Percentiles rank a stretch among this genome's conserved stretches.
Conservation (phyloP, 2,888 invertebrate genomes). For the Thereva nobilitata region DNA sequence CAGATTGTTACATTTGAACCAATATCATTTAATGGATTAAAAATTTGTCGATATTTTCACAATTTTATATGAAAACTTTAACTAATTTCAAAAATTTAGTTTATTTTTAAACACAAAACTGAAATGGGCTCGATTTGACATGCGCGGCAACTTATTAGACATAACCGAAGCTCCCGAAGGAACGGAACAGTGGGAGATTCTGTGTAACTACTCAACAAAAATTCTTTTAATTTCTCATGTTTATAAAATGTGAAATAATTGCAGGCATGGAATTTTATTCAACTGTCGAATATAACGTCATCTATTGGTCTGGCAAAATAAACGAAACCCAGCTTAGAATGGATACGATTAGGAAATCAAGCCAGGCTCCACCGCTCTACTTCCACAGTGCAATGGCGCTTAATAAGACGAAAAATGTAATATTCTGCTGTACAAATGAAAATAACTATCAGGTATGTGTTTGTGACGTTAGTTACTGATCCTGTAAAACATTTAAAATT, state of each 20-base stretch:
- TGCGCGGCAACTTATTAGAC: slow-evolving; percentile 73
- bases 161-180: slow-evolving; percentile 63
- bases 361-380: slow-evolving; percentile 46
- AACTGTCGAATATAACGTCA: slow-evolving; percentile 69
- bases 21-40: not conserved
- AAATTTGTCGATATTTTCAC: not conserved
- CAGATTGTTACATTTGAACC: no score
- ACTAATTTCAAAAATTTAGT: slow-evolving; percentile 43
- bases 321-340: slow-evolving; percentile 75
- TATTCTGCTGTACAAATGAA: slow-evolving; percentile 73
- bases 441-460: slow-evolving; percentile 63
- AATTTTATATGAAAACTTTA: not conserved
- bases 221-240: not conserved
- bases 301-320: slow-evolving; percentile 82
- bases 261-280: slow-evolving; percentile 73
- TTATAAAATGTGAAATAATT: slow-evolving; percentile 40
- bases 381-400: slow-evolving; percentile 66
- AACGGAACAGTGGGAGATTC: slow-evolving; percentile 72
- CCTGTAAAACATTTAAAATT: not conserved
- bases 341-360: slow-evolving; percentile 61
- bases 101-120: slow-evolving; percentile 77
- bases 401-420: slow-evolving; percentile 66
- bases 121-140: slow-evolving; percentile 77
- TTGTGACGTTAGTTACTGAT: not conserved
- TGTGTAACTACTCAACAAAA: slow-evolving; percentile 61